A percentile compares a stretch with the other conserved stretches of the same genome.
Conservation (phyloP, 2,888 invertebrate genomes). For the Aphidius colemani region DNA sequence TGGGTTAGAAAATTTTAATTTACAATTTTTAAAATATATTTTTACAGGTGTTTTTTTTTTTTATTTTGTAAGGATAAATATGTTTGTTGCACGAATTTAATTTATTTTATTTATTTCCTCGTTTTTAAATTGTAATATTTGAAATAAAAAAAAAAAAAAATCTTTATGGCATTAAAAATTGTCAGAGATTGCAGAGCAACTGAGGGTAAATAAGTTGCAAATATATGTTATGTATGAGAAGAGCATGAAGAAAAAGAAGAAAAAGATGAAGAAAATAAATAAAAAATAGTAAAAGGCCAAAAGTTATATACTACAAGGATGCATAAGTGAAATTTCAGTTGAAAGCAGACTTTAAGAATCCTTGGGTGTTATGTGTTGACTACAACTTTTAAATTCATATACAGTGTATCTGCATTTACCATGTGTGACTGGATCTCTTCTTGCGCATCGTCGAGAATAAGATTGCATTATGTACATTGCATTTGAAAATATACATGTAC, state of each 20-base stretch:
- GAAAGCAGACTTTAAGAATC: too few species aligned
- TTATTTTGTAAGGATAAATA: neutral
- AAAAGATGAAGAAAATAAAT: slow-evolving; percentile 23
- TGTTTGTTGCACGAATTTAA: too few species aligned
- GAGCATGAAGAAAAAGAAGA: slow-evolving; percentile 20
- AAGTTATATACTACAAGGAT: too few species aligned
- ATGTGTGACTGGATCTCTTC: neutral
- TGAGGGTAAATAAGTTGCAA: too few species aligned
- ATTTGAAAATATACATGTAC: neutral
- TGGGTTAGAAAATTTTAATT: neutral
- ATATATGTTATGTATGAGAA: neutral
- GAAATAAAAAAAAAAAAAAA: neutral
- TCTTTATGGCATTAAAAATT: slow-evolving; percentile 20
- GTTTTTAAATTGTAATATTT: neutral
- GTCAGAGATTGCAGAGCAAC: slow-evolving; percentile 4
- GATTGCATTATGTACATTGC: neutral
- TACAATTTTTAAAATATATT: neutral
- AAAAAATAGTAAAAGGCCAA: too few species aligned
- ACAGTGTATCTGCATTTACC: too few species aligned
- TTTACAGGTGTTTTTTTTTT: neutral
- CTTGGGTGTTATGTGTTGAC: too few species aligned
- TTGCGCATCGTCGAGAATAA: neutral
- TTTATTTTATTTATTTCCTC: neutral
- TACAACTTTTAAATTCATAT: too few species aligned
- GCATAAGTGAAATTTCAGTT: too few species aligned